Evolutionary conservation across 2,888 invertebrate genomes (phyloP), one percentile per base, ranked within the genome.

Genomic region (Ochlodes sylvanus): DNA sequence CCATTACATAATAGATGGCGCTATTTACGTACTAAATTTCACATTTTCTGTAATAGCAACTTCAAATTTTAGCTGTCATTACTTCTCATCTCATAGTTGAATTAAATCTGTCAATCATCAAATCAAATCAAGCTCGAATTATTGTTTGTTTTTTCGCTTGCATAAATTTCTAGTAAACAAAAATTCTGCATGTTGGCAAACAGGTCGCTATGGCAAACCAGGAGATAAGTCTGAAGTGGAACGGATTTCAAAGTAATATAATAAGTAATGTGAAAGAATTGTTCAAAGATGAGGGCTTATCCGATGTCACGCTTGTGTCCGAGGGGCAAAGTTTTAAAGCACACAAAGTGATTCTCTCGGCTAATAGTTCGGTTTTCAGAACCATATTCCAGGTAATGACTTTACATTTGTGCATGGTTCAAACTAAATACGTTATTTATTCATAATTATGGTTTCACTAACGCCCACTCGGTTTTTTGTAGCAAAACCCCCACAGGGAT

Each of bases 401-500:
- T 15, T 12, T 27, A 19, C 2, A 38, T 62, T 27, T 41, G 7
- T 54, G 21, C 17, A 2, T 15, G 17, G 5, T 41, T 41, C 10
- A 19, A 17, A n/a, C 12, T 32, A 12, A 55, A 63, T 44, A 34
- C 27, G 42, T 42, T 14, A 32, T 63, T 41, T 38, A 10, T 68
- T 50, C 56, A 57, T 61, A n/a, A n/a, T n/a, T n/a, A 50, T 57
- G 50, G 68, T 62, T 19, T 54, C 6, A 68, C 69, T 76, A 62
- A 92, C 92, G 79, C 92, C 92, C 84, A 92, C 92, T 75, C 80
- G 65, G 77, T 84, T 85, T 78, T 80, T 84, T 94, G 70, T 86
- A 96, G 96, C 95, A 95, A 86, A 96, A 96, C 93, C 96, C 96
- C 82, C 95, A 95, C 89, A 95, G 94, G 80, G 95, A 96, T 93